Percentiles rank a stretch among this genome's conserved stretches.
Conservation (phyloP, 2,797 vertebrate species). For the Lutjanus campechanus region DNA sequence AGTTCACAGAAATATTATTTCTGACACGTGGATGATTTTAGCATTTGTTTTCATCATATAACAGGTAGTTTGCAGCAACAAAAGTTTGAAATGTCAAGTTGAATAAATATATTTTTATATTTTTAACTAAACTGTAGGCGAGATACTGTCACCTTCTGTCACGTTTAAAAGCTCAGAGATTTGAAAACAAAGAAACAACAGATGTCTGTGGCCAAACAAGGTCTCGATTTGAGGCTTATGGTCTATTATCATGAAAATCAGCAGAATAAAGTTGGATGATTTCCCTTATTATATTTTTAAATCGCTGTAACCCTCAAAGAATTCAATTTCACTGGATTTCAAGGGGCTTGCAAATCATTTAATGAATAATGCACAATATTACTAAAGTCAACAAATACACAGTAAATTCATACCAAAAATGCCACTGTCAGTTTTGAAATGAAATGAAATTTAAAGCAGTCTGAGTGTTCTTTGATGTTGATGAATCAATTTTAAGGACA, state of each 20-base stretch:
- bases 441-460: no score
- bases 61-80: background rate
- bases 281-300: background rate
- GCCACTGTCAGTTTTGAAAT: no score
- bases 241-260: background rate
- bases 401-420: no score
- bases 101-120: conserved; percentile 14
- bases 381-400: conserved; percentile 10
- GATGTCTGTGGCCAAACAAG: background rate
- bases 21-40: background rate
- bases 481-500: no score
- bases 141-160: background rate
- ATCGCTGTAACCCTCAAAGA: background rate
- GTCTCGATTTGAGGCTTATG: background rate
- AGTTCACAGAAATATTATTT: background rate
- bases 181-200: background rate
- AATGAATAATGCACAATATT: conserved; percentile 10
- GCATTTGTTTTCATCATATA: background rate
- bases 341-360: conserved; percentile 18
- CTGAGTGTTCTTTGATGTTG: no score
- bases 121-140: background rate
- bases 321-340: conserved; percentile 26
- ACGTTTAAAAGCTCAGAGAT: background rate
- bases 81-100: conserved; percentile 5
- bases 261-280: background rate